Conservation (phyloP, 2,797 vertebrate genomes). For the Protosalanx chinensis region DNA sequence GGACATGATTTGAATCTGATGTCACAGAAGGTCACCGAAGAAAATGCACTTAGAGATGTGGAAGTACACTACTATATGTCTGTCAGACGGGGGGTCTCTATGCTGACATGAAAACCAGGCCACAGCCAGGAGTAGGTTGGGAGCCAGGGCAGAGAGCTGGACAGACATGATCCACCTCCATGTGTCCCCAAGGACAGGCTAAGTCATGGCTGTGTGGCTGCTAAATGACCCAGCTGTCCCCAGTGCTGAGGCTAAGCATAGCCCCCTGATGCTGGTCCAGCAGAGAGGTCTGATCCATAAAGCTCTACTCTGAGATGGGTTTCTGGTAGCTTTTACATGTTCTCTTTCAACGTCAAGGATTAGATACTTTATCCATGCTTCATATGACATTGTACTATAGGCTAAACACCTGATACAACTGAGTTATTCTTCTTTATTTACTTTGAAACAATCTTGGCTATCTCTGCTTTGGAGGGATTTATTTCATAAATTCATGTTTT, state of each 20-base stretch:
- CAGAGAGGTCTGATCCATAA: slow-evolving; percentile 45
- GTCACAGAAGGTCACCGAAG: too few relatives aligned
- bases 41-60: not conserved
- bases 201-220: slow-evolving; percentile 42
- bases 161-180: slow-evolving; percentile 60
- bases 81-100: slow-evolving; percentile 53
- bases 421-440: too few relatives aligned
- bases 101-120: slow-evolving; percentile 53
- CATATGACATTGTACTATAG: too few relatives aligned
- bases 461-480: too few relatives aligned
- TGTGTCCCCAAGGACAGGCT: slow-evolving; percentile 50
- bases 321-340: slow-evolving; percentile 6
- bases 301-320: slow-evolving; percentile 10
- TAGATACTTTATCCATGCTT: too few relatives aligned
- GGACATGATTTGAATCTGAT: not conserved
- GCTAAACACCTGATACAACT: too few relatives aligned
- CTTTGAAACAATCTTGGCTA: too few relatives aligned
- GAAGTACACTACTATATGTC: not conserved
- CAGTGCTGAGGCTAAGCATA: slow-evolving; percentile 47
- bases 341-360: not conserved
- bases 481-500: too few relatives aligned
- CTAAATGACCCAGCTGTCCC: slow-evolving; percentile 57
- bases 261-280: slow-evolving; percentile 49
- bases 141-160: slow-evolving; percentile 38
- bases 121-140: slow-evolving; percentile 34